Evolutionary conservation across 2,888 invertebrate genomes (phyloP), one percentile per base, ranked within the genome.

Genomic region (Synergus japonicus): DNA sequence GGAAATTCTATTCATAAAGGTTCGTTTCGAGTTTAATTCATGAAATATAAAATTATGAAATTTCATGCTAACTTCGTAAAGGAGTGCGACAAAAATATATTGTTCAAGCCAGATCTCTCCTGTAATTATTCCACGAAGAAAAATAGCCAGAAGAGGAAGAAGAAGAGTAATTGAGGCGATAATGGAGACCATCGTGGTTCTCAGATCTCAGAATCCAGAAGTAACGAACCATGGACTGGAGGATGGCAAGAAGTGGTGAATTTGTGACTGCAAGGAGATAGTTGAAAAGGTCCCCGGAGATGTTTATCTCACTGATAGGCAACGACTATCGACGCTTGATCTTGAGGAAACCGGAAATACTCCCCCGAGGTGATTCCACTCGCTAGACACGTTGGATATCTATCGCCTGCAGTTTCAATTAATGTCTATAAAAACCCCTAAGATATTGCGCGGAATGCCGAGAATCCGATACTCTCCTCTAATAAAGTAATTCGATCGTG

Each of bases 381-480:
- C 54, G n/a, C 73, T 37, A 54, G 73, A 49, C 54, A 73, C 73
- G 73, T 73, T 29, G 37, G 73, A 54, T 73, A 73, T 73, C 49
- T 54, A 54, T 37, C 10, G 37, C 37, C 37, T 73, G 73, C 37
- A 54, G 73, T 73, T 73, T 54, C 54, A 73, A 73, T 73, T 73
- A 54, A 73, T 73, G n/a, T 29, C 73, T 22, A 73, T 73, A 54
- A 73, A 73, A 73, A 73, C 54, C n/a, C 4, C 10, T 54, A 29
- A 29, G 9, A 49, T 49, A 29, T 49, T 49, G 22, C 8, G 9
- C 8, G 9, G 49, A 69, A 49, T 69, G 29, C 49, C 29, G 43
- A 67, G 67, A 12, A 69, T 29, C 22, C 49, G 49, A 49, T 49
- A 69, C 29, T 69, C 69, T 69, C 22, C 69, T 7, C 46, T 49